These are phyloP conservation scores for Chrysoperla carnea DNA, from an alignment of 1,140 invertebrate genomes.

Conservation along the genomic window DNA sequence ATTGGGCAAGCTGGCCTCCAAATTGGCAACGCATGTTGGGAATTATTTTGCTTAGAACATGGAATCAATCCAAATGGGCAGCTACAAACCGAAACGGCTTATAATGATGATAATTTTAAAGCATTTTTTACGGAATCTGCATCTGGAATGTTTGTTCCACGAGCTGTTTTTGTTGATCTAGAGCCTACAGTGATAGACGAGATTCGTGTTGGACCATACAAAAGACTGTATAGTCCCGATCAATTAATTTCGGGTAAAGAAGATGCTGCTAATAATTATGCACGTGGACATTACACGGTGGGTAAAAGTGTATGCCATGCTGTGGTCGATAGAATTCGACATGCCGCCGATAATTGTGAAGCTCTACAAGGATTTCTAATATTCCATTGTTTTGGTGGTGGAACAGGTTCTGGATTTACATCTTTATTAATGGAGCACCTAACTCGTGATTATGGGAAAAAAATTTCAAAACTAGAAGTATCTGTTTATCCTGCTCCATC, in stretches of 20 bases:
- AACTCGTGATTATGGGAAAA: slow-evolving; percentile 40
- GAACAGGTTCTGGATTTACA: slow-evolving; percentile 57
- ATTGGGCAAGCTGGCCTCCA: too few relatives aligned
- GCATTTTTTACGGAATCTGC: slow-evolving; percentile 15
- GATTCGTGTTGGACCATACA: slow-evolving; percentile 24
- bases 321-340: too few relatives aligned
- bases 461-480: slow-evolving; percentile 45
- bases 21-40: too few relatives aligned
- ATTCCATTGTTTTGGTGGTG: slow-evolving; percentile 67
- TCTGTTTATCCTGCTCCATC: slow-evolving; percentile 56
- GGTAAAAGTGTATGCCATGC: too few relatives aligned
- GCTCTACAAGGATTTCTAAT: slow-evolving; percentile 39
- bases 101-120: too few relatives aligned
- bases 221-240: slow-evolving; percentile 4
- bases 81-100: too few relatives aligned
- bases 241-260: too few relatives aligned
- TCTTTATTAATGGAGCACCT: slow-evolving; percentile 46
- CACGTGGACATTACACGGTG: too few relatives aligned
- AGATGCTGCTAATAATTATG: too few relatives aligned
- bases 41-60: too few relatives aligned
- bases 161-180: slow-evolving; percentile 28
- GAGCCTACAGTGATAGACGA: slow-evolving; percentile 36
- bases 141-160: slow-evolving; percentile 25
- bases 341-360: too few relatives aligned
- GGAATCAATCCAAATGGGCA: too few relatives aligned